Evolutionary conservation across 2,888 invertebrate genomes (phyloP).

Genomic region (Nasonia oneida): DNA sequence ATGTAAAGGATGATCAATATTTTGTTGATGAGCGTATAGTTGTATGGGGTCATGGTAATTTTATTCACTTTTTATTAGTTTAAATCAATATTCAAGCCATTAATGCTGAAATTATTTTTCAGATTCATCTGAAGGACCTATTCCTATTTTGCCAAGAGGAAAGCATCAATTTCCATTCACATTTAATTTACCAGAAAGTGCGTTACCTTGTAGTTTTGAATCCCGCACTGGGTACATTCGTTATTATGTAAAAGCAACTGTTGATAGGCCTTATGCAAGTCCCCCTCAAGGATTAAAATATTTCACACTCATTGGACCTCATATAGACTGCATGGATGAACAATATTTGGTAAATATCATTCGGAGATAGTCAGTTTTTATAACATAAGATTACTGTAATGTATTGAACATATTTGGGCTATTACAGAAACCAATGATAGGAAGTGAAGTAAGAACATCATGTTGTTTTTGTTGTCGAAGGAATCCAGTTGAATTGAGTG

Average conservation of each 20-base stretch:
- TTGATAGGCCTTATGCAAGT: slow-evolving; percentile 89
- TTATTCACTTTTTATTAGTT: slow-evolving; percentile 4
- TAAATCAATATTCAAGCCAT: not conserved
- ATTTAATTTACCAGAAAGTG: slow-evolving; percentile 87
- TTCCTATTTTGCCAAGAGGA: slow-evolving; percentile 86
- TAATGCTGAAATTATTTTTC: slow-evolving; percentile 64
- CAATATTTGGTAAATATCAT: slow-evolving; percentile 83
- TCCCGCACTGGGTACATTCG: slow-evolving; percentile 87
- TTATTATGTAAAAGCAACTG: slow-evolving; percentile 86
- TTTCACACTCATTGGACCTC: slow-evolving; percentile 88
- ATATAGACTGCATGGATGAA: slow-evolving; percentile 90
- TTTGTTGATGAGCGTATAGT: slow-evolving; percentile 87
- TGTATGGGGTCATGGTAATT: slow-evolving; percentile 87
- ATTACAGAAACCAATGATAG: slow-evolving; percentile 83
- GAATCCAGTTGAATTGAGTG: slow-evolving; percentile 84
- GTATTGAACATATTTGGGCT: slow-evolving; percentile 15
- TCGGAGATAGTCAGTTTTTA: not conserved
- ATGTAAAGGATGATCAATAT: slow-evolving; percentile 88
- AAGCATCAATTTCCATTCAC: slow-evolving; percentile 85
- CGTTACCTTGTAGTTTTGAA: slow-evolving; percentile 88
- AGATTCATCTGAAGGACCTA: slow-evolving; percentile 82
- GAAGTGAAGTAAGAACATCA: slow-evolving; percentile 83
- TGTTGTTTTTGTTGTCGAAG: slow-evolving; percentile 88
- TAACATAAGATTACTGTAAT: not conserved
- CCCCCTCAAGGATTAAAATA: slow-evolving; percentile 90